A percentile compares a stretch with the other conserved stretches of the same genome.
Conservation (phyloP, 1,140 invertebrate genomes). For the Scaptomyza hsui region DNA sequence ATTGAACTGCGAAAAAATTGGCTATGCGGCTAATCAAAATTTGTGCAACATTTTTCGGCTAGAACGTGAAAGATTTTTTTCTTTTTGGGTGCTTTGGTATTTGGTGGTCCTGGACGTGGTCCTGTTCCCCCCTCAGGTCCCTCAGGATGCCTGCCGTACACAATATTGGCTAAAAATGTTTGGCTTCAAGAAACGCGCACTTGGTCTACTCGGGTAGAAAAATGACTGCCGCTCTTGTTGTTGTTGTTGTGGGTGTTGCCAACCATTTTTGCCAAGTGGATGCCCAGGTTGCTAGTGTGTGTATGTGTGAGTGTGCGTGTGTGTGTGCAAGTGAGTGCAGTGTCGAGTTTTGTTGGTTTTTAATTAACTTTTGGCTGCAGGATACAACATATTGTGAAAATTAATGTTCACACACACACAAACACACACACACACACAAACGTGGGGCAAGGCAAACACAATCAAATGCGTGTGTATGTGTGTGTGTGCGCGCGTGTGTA, state of each 20-base stretch:
- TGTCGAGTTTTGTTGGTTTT: slow-evolving; percentile 83
- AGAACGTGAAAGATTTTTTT: slow-evolving; percentile 4
- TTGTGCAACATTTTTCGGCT: slow-evolving; percentile 50
- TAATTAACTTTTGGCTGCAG: slow-evolving; percentile 84
- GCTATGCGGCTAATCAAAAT: slow-evolving; percentile 70
- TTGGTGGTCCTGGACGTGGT: no score
- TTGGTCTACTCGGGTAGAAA: slow-evolving; percentile 25
- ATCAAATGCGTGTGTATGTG: slow-evolving; percentile 54
- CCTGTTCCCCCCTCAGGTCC: no score
- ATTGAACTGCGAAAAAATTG: slow-evolving; percentile 40
- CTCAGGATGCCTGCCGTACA: slow-evolving; percentile 15
- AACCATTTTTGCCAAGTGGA: slow-evolving; percentile 50
- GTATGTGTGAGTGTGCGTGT: background rate
- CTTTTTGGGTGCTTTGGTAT: slow-evolving; percentile 9
- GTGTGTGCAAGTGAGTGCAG: slow-evolving; percentile 36
- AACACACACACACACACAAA: slow-evolving; percentile 27
- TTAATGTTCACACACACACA: slow-evolving; percentile 72
- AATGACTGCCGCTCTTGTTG: slow-evolving; percentile 41
- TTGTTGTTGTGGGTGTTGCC: slow-evolving; percentile 22
- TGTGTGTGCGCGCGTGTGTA: slow-evolving; percentile 41
- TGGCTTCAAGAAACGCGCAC: slow-evolving; percentile 23
- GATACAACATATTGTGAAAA: slow-evolving; percentile 84
- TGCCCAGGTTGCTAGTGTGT: slow-evolving; percentile 35
- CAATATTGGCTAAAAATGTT: slow-evolving; percentile 22
- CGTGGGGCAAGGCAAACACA: slow-evolving; percentile 41